Evolutionary conservation across 2,113 vertebrate genomes (phyloP).

Genomic region (Scophthalmus maximus): DNA sequence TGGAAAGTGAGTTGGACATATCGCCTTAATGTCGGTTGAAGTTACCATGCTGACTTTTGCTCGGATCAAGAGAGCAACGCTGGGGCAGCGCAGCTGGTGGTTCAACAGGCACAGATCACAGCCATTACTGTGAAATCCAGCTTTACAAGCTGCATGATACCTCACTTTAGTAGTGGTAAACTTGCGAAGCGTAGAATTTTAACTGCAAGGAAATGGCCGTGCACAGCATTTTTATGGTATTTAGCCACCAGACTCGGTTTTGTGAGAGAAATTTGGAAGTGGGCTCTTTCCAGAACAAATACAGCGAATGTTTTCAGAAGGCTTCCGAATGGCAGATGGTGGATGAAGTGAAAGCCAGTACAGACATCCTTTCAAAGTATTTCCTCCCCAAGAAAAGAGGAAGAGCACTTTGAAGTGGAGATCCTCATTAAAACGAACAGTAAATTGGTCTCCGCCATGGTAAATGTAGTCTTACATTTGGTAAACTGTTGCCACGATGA

Average conservation of each 20-base stretch:
- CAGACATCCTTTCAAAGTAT: conserved; percentile 30
- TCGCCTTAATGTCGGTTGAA: neutral
- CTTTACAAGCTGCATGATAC: neutral
- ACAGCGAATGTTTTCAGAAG: conserved; percentile 41
- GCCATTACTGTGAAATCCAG: conserved; percentile 13
- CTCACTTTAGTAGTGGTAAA: neutral
- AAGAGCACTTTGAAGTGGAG: conserved; percentile 20
- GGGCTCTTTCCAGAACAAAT: conserved; percentile 39
- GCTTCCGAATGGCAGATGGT: conserved; percentile 50
- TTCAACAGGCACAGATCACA: conserved; percentile 2
- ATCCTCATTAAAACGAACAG: conserved; percentile 26
- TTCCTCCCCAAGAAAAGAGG: conserved; percentile 9
- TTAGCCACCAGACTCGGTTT: conserved; percentile 31
- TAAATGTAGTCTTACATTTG: conserved; percentile 12
- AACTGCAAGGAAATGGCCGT: conserved; percentile 7
- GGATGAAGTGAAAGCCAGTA: conserved; percentile 42
- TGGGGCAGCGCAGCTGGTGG: conserved; percentile 20
- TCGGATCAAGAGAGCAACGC: neutral
- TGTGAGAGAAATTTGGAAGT: conserved; percentile 43
- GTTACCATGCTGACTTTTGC: neutral
- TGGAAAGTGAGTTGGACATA: no score
- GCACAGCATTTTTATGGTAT: neutral
- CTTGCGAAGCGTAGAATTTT: neutral
- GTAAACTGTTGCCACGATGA: conserved; percentile 1
- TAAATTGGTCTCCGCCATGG: neutral